Base-by-base conservation (phyloP, 1,140 invertebrate species). In the Hormaphis cornu region DNA sequence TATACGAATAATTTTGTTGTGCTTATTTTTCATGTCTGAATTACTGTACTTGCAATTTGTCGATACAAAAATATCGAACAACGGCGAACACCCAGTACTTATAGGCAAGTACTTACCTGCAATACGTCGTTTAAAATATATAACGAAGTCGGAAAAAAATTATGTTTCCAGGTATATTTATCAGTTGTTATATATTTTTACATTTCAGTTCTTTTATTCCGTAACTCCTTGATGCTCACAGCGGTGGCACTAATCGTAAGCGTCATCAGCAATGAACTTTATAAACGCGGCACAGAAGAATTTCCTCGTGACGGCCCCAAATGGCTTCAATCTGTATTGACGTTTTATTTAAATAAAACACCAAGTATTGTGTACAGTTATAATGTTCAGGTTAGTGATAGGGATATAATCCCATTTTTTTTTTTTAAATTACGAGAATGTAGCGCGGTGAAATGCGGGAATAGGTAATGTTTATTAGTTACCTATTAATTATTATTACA, bases 11-110 rank as follows among this genome's bases (percentile, higher is more conserved):
- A 48, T 48, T 46, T 33, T 66, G 33, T 28, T 66, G 22, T 20
- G 40, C 6, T 24, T 66, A 48, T 48, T 66, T 66, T 66, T 66
- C 26, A 48, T 66, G 18, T 66, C 59, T 18, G 59, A 66, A 48
- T 8, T 66, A 16, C 6, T 66, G 0, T 66, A 33, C 44, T 20
- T 66, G 48, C 59, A 66, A 48, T 48, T 66, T 3, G 33, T 66
- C 12, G 28, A 66, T 12, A 22, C 3, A 1, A 66, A 66, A 66
- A 33, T 66, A 66, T 44, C 59, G 48, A 66, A 66, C 24, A 66
- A 66, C 22, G 59, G 59, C 1, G n/a, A 28, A 22, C 4, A 66
- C 35, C 1, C 10, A n/a, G 59, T 66, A 30, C 35, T 22, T 22
- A 66, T 66, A 22, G 28, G 59, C 48, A 48, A 66, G 24, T 4